A percentile compares a stretch with the other conserved stretches of the same genome.
Evolutionary conservation across 2,888 invertebrate species (phyloP).

Genomic region (Eledone cirrhosa): DNA sequence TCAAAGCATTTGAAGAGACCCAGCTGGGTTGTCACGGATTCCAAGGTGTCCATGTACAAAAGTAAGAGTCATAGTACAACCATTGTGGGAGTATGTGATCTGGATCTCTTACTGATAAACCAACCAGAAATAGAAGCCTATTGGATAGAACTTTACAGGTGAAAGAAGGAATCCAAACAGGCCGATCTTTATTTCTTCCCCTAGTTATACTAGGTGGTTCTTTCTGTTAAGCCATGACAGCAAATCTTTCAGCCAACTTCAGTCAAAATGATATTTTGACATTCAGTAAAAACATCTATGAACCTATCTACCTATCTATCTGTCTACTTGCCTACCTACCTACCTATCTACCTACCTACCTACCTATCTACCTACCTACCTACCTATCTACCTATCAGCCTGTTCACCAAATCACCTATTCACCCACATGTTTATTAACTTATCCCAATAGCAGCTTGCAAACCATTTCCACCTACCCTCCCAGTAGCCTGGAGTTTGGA

Average conservation of each 20-base stretch:
- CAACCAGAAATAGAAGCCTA: too few relatives aligned
- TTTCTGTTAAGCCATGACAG: slow-evolving; percentile 19
- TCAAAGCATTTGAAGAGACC: slow-evolving; percentile 61
- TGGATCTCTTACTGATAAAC: too few relatives aligned
- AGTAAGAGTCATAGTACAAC: slow-evolving; percentile 36
- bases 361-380: neutral
- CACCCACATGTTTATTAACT: slow-evolving; percentile 13
- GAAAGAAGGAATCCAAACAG: too few relatives aligned
- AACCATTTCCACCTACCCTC: slow-evolving; percentile 1
- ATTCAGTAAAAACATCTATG: neutral
- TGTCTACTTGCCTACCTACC: neutral
- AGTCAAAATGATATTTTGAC: neutral
- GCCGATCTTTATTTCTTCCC: too few relatives aligned
- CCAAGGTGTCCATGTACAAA: slow-evolving; percentile 63
- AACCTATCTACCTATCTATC: neutral
- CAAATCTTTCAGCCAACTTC: neutral
- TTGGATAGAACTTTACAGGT: too few relatives aligned
- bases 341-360: slow-evolving; percentile 1
- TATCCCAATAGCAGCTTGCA: neutral
- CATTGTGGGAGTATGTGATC: slow-evolving; percentile 1
- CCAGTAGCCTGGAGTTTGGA: slow-evolving; percentile 7
- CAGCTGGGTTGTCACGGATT: slow-evolving; percentile 66
- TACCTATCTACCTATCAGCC: neutral
- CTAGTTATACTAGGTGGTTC: too few relatives aligned
- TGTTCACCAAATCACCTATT: neutral